A percentile compares a stretch with the other conserved stretches of the same genome.
Evolutionary conservation across 2,113 vertebrate genomes (phyloP).

Genomic region (Pituophis catenifer): DNA sequence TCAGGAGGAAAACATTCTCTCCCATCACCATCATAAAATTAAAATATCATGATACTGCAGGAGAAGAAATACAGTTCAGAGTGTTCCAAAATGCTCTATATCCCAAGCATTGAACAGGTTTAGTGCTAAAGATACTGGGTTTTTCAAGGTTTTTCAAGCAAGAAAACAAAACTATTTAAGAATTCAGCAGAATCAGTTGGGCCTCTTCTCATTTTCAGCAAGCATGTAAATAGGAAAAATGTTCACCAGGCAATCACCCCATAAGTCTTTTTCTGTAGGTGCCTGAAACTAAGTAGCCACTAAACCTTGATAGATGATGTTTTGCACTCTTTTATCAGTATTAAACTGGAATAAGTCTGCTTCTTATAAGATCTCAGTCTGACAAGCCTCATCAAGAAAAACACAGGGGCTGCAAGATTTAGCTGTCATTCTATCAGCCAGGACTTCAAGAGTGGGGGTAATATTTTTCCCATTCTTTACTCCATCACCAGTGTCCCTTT

Average conservation of each 20-base stretch:
- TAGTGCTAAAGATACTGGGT: neutral
- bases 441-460: neutral
- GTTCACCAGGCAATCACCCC: neutral
- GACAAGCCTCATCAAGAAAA: neutral
- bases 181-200: neutral
- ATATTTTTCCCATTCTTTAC: neutral
- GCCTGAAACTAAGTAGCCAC: neutral
- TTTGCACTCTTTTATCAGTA: neutral
- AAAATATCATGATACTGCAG: neutral
- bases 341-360: neutral
- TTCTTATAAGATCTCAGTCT: neutral
- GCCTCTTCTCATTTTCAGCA: neutral
- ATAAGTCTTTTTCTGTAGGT: neutral
- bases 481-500: neutral
- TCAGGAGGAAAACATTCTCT: neutral
- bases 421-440: neutral
- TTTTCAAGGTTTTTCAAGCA: too few species aligned
- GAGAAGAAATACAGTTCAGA: neutral
- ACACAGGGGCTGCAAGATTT: neutral
- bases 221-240: neutral
- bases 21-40: neutral
- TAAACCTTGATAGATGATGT: neutral
- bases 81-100: neutral
- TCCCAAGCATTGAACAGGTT: neutral
- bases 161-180: neutral